phyloP scores from a whole-genome alignment of 2,797 vertebrate species.

The Margarornis squamiger region DNA sequence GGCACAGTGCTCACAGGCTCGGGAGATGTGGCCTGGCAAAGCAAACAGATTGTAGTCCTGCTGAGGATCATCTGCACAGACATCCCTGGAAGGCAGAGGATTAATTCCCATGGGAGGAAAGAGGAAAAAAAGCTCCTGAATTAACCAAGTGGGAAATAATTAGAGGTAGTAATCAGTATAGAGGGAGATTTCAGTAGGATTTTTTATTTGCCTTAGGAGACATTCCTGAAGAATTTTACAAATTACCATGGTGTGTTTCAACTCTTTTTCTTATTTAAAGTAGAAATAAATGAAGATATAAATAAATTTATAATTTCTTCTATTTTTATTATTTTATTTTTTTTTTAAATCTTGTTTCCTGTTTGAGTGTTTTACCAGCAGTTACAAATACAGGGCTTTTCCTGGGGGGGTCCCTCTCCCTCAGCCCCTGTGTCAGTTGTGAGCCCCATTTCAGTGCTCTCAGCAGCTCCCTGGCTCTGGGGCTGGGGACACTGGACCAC shows the following conservation, averaged over 20 bases:
- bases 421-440: accelerated
- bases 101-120: not conserved
- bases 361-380: accelerated
- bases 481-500: not conserved
- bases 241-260: not conserved
- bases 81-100: not conserved
- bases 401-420: not conserved
- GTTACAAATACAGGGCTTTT: not conserved
- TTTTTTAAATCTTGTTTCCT: accelerated
- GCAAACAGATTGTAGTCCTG: not conserved
- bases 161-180: not conserved
- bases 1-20: not conserved
- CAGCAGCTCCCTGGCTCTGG: not conserved
- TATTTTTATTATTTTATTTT: not conserved
- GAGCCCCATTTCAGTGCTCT: not conserved
- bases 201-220: not conserved
- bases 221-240: not conserved
- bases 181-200: not conserved
- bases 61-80: not conserved
- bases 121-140: not conserved
- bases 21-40: not conserved
- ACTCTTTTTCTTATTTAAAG: not conserved
- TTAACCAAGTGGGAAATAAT: not conserved
- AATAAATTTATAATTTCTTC: not conserved
- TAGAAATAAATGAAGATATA: not conserved